Evolutionary conservation across 2,113 vertebrate genomes (phyloP), one percentile per base, ranked within the genome.

Genomic region (Ariopsis seemanni): DNA sequence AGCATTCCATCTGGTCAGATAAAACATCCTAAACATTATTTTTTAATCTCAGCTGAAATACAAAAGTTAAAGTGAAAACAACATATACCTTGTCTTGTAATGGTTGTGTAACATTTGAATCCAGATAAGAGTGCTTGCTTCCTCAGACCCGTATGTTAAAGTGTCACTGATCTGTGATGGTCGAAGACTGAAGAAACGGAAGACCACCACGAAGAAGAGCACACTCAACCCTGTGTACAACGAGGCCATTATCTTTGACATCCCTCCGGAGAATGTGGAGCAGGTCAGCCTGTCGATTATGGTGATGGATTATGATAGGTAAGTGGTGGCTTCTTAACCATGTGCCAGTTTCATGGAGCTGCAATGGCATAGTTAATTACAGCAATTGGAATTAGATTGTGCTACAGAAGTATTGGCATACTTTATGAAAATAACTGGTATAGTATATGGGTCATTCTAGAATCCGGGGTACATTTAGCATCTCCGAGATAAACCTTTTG

Each of bases 301-400:
- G 0, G 97, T 99, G 91, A 98, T 99, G 98, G 98, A 99, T 91
- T 99, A 99, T 0, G 98, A 99, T 86, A 95, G 98, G 98, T 99
- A 91, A 90, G 95, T 90, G n/a, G 50, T 82, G 82, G 34, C 30
- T 55, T 57, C 17, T 78, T 20, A 78, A 60, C 22, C 18, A 65
- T 78, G 14, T 67, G 15, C 10, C 55, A 48, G 55, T 81, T 53
- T 86, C 42, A 18, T 63, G 17, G 48, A 55, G 72, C 60, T 42
- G n/a, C 27, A 79, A 22, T 48, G 65, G 8, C 65, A 60, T 60
- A 34, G 78, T 1, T 80, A 9, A 3, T 10, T 22, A 22, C 8
- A 78, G 3, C 52, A 53, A 34, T 20, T 80, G 78, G 27, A 30
- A 58, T 20, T 80, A 58, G n/a, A 79, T 34, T 60, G 17, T 81